A percentile compares a stretch with the other conserved stretches of the same genome.
Conservation (phyloP, 92 coral and sea anemone species). For the Parazoanthus darwini region DNA sequence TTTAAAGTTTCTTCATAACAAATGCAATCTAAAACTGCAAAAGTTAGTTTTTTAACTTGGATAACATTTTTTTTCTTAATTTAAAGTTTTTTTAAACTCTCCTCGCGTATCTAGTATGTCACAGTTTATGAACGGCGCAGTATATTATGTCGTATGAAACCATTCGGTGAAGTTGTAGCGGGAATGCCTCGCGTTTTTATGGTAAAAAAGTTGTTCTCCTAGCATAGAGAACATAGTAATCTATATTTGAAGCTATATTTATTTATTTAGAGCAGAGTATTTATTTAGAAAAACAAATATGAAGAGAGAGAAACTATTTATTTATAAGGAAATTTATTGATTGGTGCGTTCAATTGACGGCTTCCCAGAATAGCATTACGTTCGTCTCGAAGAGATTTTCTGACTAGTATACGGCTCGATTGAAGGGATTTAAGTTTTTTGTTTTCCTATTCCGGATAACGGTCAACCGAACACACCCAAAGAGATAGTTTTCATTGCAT, state of each 20-base stretch:
- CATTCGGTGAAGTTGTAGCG: neutral
- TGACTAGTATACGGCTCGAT: too few species aligned
- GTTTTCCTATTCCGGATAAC: too few species aligned
- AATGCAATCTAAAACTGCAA: neutral
- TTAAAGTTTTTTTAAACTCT: too few species aligned
- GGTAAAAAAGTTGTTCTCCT: neutral
- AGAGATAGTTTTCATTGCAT: neutral
- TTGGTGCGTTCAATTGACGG: neutral
- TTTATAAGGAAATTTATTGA: neutral
- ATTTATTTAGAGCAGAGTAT: neutral
- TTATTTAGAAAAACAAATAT: neutral
- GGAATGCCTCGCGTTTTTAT: neutral
- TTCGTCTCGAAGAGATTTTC: neutral
- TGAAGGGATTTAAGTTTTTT: too few species aligned
- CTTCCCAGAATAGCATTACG: too few species aligned
- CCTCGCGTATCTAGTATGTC: too few species aligned
- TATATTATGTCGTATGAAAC: neutral
- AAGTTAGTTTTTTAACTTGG: too few species aligned
- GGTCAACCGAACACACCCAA: neutral
- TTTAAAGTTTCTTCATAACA: neutral
- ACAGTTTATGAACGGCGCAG: neutral
- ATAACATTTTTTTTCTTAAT: neutral
- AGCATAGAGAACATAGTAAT: neutral
- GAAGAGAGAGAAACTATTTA: neutral
- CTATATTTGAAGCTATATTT: neutral